Base-by-base conservation (phyloP, 1,140 invertebrate genomes). In the Zophobas atratus region DNA sequence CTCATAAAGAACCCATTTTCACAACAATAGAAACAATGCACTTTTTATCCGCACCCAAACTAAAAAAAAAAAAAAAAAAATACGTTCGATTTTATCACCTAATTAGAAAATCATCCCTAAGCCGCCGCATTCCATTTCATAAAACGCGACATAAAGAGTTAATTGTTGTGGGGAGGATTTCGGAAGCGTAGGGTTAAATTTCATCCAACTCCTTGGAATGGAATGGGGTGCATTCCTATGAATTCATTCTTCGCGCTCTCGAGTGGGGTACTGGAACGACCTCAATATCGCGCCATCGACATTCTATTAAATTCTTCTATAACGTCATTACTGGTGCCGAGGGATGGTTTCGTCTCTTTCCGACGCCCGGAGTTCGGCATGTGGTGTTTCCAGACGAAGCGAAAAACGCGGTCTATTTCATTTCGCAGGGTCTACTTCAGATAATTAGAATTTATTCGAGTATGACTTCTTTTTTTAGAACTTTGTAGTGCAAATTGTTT, bases 231-330 rank as follows among this genome's bases (percentile, higher is more conserved):
- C 80, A 82, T 82, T 71, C 81, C 81, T 72, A 67, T 39, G 81
- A 77, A 81, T 82, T 79, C 81, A 77, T 75, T 78, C 76, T 49
- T 20, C 49, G 49, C 67, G 38, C 60, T 56, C 80, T 82, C 77
- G 78, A 81, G 79, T 79, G 78, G 79, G 81, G 77, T 81, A 81
- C 46, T 82, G 75, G 80, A 80, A 77, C 79, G 78, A 80, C 80
- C 75, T 80, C 80, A 81, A 79, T 82, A 81, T 80, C 77, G 74
- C 81, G 81, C 78, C 81, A 78, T 82, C 81, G 80, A 82, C 81
- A 78, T 77, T 81, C 79, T 82, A 81, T 82, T 82, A 82, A 82
- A 81, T 70, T 74, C 53, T 63, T 46, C 74, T 49, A 63, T 48
- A 43, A 39, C 48, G 41, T 43, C 56, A 60, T 63, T 63, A 34